phyloP scores from a whole-genome alignment of 2,888 invertebrate genomes.

The Koerneria pararmatus region DNA sequence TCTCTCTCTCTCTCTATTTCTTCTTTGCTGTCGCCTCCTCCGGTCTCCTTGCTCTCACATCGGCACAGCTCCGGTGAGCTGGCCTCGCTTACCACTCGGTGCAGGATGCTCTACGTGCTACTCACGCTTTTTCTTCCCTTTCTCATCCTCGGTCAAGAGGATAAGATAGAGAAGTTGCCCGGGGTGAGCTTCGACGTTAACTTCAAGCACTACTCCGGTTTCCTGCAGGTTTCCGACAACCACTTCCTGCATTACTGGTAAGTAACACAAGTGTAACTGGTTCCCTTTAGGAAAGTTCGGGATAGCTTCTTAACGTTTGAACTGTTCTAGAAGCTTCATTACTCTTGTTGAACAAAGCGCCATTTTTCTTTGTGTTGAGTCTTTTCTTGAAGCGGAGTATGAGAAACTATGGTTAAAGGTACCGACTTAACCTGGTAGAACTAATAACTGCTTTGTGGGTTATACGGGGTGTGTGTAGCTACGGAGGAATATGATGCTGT shows the following conservation, averaged over 20 bases:
- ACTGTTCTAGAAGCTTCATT: too few relatives aligned
- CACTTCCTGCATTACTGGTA: conserved; percentile 63
- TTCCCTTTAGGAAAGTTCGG: too few relatives aligned
- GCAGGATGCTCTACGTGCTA: too few relatives aligned
- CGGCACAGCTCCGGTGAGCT: conserved; percentile 7
- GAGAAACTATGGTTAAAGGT: too few relatives aligned
- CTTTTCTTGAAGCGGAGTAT: too few relatives aligned
- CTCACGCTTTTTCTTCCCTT: not conserved
- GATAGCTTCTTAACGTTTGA: too few relatives aligned
- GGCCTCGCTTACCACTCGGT: not conserved
- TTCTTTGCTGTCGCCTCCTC: not conserved
- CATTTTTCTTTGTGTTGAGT: too few relatives aligned
- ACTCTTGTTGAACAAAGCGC: too few relatives aligned
- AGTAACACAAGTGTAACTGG: conserved; percentile 16
- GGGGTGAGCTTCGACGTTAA: conserved; percentile 49
- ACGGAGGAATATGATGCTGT: too few relatives aligned
- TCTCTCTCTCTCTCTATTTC: not conserved
- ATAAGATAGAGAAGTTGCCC: conserved; percentile 50
- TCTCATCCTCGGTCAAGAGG: conserved; percentile 21
- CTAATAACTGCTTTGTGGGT: too few relatives aligned
- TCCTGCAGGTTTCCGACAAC: conserved; percentile 60
- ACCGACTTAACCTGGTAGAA: too few relatives aligned
- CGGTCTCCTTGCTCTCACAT: conserved; percentile 8
- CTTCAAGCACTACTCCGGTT: conserved; percentile 57
- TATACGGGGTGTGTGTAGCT: too few relatives aligned